A percentile compares a stretch with the other conserved stretches of the same genome.
Evolutionary conservation across 2,888 invertebrate species (phyloP).

Genomic region (Plagodis pulveraria): DNA sequence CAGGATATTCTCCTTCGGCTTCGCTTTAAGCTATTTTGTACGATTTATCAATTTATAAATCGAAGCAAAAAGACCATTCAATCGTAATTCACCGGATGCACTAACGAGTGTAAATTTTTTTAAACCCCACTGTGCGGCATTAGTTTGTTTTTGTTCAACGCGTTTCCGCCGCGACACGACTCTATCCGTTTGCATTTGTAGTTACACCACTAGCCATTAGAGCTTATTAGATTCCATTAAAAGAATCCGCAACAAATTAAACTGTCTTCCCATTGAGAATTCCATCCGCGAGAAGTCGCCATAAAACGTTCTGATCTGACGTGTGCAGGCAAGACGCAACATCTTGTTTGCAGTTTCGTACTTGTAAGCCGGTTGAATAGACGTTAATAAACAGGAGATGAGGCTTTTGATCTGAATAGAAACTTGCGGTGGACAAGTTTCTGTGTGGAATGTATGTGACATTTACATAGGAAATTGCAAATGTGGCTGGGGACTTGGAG

Average conservation of each 20-base stretch:
- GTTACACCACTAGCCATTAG: constrained; percentile 45
- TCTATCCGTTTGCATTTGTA: constrained; percentile 54
- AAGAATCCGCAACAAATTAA: constrained; percentile 41
- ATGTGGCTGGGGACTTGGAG: constrained; percentile 26
- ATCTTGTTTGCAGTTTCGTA: constrained; percentile 49
- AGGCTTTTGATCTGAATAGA: constrained; percentile 55
- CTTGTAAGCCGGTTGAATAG: constrained; percentile 46
- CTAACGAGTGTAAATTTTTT: constrained; percentile 81
- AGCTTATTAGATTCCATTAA: constrained; percentile 48
- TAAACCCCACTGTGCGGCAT: constrained; percentile 62
- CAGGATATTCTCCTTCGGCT: constrained; percentile 75
- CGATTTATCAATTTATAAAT: constrained; percentile 73
- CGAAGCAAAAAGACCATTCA: constrained; percentile 72
- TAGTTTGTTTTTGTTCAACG: constrained; percentile 71
- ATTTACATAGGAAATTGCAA: constrained; percentile 36
- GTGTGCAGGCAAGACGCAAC: constrained; percentile 36
- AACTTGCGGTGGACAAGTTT: constrained; percentile 36
- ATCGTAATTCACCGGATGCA: constrained; percentile 82
- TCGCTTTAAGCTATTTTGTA: constrained; percentile 69
- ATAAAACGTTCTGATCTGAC: constrained; percentile 37
- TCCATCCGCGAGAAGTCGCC: constrained; percentile 36
- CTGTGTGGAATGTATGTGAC: constrained; percentile 31
- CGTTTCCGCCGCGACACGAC: constrained; percentile 69
- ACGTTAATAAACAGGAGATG: constrained; percentile 51
- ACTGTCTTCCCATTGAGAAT: constrained; percentile 37